Conservation (phyloP, 2,797 vertebrate species). For the Nasua narica region DNA sequence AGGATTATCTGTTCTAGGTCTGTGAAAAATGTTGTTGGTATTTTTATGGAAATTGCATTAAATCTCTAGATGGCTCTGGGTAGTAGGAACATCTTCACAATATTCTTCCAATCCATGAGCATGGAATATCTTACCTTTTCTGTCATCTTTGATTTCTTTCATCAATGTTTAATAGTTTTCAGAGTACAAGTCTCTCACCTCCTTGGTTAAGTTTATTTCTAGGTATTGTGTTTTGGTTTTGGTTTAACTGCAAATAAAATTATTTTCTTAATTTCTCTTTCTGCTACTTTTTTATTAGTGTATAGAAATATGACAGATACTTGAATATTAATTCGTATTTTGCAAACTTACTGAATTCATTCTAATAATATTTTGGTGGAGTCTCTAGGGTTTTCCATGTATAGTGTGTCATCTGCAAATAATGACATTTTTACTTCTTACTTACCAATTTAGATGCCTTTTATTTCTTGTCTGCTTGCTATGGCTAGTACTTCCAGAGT, state of each 20-base stretch:
- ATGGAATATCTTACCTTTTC: neutral
- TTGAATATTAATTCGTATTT: neutral
- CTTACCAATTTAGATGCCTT: neutral
- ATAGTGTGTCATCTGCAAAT: neutral
- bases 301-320: neutral
- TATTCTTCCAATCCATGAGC: neutral
- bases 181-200: neutral
- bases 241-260: neutral
- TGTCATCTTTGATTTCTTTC: neutral
- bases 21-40: neutral
- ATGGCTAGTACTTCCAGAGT: neutral
- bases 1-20: neutral
- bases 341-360: neutral
- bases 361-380: neutral
- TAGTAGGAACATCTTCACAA: neutral
- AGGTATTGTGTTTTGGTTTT: neutral
- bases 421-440: neutral
- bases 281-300: neutral
- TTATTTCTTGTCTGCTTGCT: neutral
- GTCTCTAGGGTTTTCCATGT: neutral
- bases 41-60: neutral
- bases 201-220: neutral
- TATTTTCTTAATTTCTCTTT: neutral
- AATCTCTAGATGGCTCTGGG: neutral
- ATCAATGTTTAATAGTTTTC: neutral